A percentile compares a stretch with the other conserved stretches of the same genome.
Conservation (phyloP, 1,140 invertebrate genomes). For the Telenomus remus region DNA sequence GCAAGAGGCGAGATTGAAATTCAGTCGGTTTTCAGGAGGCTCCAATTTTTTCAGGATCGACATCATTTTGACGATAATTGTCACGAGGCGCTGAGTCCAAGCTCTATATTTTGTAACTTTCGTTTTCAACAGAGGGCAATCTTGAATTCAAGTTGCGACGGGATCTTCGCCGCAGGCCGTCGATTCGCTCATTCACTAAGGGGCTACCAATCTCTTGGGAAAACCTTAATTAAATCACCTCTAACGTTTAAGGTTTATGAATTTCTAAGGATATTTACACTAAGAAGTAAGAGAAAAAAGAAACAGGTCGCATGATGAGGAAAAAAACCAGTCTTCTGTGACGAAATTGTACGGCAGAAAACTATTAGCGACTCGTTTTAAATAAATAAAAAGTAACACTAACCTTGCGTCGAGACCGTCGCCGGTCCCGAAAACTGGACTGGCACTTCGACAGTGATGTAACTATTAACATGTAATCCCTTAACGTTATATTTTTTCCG, state of each 20-base stretch:
- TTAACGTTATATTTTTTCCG: conserved; percentile 74
- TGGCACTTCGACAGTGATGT: conserved; percentile 70
- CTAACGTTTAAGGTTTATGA: conserved; percentile 72
- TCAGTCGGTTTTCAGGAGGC: conserved; percentile 6
- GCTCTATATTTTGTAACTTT: conserved; percentile 42
- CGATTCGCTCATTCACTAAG: conserved; percentile 16
- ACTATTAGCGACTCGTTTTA: conserved; percentile 70
- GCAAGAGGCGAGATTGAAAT: conserved; percentile 42
- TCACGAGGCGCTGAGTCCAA: conserved; percentile 10
- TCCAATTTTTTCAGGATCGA: conserved; percentile 16
- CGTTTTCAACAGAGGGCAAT: not conserved
- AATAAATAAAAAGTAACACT: conserved; percentile 66
- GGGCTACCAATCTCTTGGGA: conserved; percentile 34
- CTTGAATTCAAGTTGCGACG: conserved; percentile 23
- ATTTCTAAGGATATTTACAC: conserved; percentile 72
- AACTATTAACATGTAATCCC: conserved; percentile 73
- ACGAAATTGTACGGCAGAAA: conserved; percentile 68
- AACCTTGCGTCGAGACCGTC: conserved; percentile 66
- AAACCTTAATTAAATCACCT: conserved; percentile 60
- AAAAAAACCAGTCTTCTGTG: conserved; percentile 69
- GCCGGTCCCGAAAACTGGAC: conserved; percentile 49
- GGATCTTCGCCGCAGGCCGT: conserved; percentile 11
- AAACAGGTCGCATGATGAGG: conserved; percentile 58
- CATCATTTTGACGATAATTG: conserved; percentile 44
- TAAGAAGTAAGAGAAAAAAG: conserved; percentile 53